A percentile compares a stretch with the other conserved stretches of the same genome.
phyloP scores from a whole-genome alignment of 1,140 invertebrate species.

The Tetraneura akinire region DNA sequence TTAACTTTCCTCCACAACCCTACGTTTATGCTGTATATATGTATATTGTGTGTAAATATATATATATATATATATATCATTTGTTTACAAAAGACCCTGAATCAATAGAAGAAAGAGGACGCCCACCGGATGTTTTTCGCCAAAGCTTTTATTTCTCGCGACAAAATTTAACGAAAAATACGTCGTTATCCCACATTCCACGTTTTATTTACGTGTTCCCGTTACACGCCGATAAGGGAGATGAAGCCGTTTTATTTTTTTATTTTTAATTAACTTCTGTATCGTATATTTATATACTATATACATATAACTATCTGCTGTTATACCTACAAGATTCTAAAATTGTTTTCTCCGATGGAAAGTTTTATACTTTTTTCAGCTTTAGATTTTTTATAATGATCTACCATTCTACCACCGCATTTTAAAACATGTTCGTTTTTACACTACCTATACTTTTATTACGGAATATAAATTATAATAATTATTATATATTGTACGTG shows the following conservation, averaged over 20 bases:
- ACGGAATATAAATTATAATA: too few species aligned
- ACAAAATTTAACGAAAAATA: constrained; percentile 37
- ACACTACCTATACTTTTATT: background rate
- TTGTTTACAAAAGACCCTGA: constrained; percentile 20
- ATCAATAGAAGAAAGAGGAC: constrained; percentile 34
- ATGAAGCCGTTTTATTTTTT: background rate
- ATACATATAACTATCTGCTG: too few species aligned
- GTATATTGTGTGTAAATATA: too few species aligned
- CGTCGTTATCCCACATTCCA: background rate
- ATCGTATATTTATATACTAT: background rate
- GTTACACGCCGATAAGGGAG: background rate
- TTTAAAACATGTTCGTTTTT: background rate
- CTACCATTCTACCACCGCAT: background rate
- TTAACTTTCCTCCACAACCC: background rate
- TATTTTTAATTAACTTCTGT: constrained; percentile 25
- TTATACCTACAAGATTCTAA: background rate
- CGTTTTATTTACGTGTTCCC: background rate
- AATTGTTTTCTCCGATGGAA: background rate
- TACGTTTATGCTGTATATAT: too few species aligned
- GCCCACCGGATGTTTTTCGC: constrained; percentile 16
- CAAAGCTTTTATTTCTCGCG: constrained; percentile 36
- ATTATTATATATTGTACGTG: too few species aligned
- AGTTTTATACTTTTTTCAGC: background rate
- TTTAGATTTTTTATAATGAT: background rate
- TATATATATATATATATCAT: too few species aligned